Base-by-base conservation (phyloP, 2,888 invertebrate genomes). In the Ceriagrion tenellum region DNA sequence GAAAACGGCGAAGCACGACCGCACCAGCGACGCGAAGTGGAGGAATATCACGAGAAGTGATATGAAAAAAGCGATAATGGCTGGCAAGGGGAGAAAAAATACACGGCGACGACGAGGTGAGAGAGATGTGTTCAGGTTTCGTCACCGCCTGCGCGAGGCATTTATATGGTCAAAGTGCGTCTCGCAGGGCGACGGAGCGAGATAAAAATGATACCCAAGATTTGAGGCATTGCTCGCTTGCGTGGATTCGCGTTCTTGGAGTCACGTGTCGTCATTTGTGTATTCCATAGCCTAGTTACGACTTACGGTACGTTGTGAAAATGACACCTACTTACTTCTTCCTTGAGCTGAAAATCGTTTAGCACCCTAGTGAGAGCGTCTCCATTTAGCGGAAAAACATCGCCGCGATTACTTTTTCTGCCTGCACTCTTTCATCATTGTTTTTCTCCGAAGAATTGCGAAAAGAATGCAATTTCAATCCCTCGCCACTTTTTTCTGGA, bases 61-160 rank as follows among this genome's bases (percentile, higher is more conserved):
- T 93, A 26, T 47, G 93, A 93, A 93, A 91, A 93, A 93, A n/a
- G 93, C 93, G 93, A 93, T 93, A 93, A 93, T 47, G n/a, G 40
- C 69, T 18, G 26, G 40, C 47, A 12, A 8, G 10, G 3, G 81
- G 81, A 0, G 81, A 81, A 81, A 81, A 81, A 81, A 81, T n/a
- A n/a, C n/a, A 35, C 12, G 30, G 13, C 16, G 10, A 35, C 35
- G 81, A 35, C 30, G 12, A 81, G 81, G 81, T 35, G 35, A 30
- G 26, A 30, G n/a, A 81, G n/a, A 69, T 8, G 47, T 47, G 47
- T 47, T 47, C 4, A 47, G n/a, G 69, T 35, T 81, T 81, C 35
- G 13, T 35, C 81, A 81, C 18, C 35, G 30, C 74, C 30, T 2
- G 12, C 16, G 30, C 81, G 8, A 10, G 23, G 18, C 81, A 35